A percentile compares a stretch with the other conserved stretches of the same genome.
Evolutionary conservation across 64 coral and sea anemone genomes (phyloP).

Genomic region (Porites lutea): DNA sequence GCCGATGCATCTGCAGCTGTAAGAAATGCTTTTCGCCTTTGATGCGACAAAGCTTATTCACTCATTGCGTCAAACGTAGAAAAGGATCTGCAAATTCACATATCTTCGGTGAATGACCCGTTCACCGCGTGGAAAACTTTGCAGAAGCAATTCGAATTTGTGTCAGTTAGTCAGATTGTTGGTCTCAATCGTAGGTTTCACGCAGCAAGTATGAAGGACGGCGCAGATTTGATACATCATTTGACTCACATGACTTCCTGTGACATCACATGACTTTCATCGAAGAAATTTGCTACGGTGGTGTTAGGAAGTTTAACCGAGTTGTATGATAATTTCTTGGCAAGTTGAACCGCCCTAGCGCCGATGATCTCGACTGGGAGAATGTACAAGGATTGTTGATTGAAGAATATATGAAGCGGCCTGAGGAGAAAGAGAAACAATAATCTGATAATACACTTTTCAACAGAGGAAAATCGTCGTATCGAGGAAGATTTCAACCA

Average conservation of each 20-base stretch:
- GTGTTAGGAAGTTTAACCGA: slow-evolving; percentile 36
- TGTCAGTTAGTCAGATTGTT: too few relatives aligned
- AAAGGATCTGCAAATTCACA: too few relatives aligned
- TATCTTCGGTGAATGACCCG: too few relatives aligned
- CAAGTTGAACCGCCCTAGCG: slow-evolving; percentile 40
- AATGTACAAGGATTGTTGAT: slow-evolving; percentile 31
- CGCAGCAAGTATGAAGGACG: too few relatives aligned
- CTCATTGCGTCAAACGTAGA: too few relatives aligned
- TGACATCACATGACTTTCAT: slow-evolving; percentile 25
- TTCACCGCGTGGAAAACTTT: too few relatives aligned
- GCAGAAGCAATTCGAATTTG: too few relatives aligned
- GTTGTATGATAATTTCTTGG: slow-evolving; percentile 43
- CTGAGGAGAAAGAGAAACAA: slow-evolving; percentile 42
- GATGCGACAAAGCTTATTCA: too few relatives aligned
- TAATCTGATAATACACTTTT: slow-evolving; percentile 8
- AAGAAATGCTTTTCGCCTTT: too few relatives aligned
- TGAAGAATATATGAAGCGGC: slow-evolving; percentile 22
- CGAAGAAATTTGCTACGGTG: slow-evolving; percentile 46
- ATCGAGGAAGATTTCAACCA: slow-evolving; percentile 17
- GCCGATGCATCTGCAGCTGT: too few relatives aligned
- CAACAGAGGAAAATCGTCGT: neutral
- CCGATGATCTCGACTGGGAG: slow-evolving; percentile 44
- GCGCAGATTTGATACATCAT: neutral
- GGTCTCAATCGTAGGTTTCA: too few relatives aligned
- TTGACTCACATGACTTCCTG: slow-evolving; percentile 37